Evolutionary conservation across 2,888 invertebrate genomes (phyloP).

Genomic region (Sminthurides aquaticus): DNA sequence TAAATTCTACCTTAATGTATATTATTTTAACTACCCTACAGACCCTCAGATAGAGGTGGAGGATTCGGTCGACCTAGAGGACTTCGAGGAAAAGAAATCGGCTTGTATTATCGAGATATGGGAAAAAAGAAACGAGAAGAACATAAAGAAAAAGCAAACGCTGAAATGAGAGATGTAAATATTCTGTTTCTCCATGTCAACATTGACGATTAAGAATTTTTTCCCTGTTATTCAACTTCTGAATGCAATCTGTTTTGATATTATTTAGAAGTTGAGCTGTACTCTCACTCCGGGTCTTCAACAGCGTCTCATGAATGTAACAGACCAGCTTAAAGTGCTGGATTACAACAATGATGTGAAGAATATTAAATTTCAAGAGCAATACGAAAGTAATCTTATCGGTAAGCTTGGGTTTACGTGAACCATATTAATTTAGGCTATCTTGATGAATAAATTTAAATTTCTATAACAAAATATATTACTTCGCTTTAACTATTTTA

Average conservation of each 20-base stretch:
- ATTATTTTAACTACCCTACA: too few relatives aligned
- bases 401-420: too few relatives aligned
- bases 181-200: neutral
- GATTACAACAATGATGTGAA: neutral
- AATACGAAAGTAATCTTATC: constrained; percentile 3
- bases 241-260: too few relatives aligned
- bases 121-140: neutral
- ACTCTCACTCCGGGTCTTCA: constrained; percentile 8
- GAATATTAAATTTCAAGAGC: neutral
- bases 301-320: constrained; percentile 5
- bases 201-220: constrained; percentile 5
- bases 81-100: constrained; percentile 31
- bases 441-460: too few relatives aligned
- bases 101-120: constrained; percentile 26
- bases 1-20: too few relatives aligned
- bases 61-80: constrained; percentile 22
- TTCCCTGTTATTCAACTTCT: too few relatives aligned
- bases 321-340: neutral
- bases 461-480: too few relatives aligned
- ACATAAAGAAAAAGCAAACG: constrained; percentile 3
- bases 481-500: too few relatives aligned
- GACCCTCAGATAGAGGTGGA: too few relatives aligned
- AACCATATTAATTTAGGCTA: too few relatives aligned
- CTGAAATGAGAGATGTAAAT: constrained; percentile 10
- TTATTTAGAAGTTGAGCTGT: constrained; percentile 7